Conservation (phyloP, 2,113 vertebrate genomes). For the Cavia aperea region DNA sequence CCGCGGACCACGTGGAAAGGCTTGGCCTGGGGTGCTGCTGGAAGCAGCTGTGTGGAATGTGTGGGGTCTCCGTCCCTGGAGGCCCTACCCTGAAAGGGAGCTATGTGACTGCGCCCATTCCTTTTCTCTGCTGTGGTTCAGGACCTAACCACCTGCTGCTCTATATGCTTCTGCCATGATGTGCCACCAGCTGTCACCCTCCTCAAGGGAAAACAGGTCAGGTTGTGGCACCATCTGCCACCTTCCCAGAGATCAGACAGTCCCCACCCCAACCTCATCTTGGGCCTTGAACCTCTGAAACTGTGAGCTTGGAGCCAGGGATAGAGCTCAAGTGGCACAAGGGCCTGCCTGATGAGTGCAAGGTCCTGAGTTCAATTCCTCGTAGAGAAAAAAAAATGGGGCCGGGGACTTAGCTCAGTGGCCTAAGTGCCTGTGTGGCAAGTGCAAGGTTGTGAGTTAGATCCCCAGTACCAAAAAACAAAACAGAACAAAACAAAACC, state of each 20-base stretch:
- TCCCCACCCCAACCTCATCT: neutral
- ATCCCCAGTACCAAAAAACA: no score
- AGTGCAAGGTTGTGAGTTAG: no score
- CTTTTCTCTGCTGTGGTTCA: neutral
- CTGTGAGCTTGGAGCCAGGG: neutral
- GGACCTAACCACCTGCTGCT: neutral
- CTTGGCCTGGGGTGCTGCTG: neutral
- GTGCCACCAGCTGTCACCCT: neutral
- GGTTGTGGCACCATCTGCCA: no score
- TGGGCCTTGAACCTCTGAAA: neutral
- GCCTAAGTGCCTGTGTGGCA: no score
- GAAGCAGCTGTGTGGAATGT: neutral
- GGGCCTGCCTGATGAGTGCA: no score
- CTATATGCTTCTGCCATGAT: neutral
- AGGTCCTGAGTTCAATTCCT: no score
- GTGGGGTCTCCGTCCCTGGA: neutral
- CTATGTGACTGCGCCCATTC: neutral
- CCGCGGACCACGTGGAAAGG: neutral
- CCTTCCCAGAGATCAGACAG: neutral
- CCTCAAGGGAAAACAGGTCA: neutral
- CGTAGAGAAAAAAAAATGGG: no score
- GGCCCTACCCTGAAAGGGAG: neutral
- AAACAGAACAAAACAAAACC: no score
- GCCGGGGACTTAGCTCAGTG: no score
- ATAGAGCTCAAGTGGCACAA: no score